Conservation (phyloP, 2,113 vertebrate species). For the Chaetodon trifascialis region DNA sequence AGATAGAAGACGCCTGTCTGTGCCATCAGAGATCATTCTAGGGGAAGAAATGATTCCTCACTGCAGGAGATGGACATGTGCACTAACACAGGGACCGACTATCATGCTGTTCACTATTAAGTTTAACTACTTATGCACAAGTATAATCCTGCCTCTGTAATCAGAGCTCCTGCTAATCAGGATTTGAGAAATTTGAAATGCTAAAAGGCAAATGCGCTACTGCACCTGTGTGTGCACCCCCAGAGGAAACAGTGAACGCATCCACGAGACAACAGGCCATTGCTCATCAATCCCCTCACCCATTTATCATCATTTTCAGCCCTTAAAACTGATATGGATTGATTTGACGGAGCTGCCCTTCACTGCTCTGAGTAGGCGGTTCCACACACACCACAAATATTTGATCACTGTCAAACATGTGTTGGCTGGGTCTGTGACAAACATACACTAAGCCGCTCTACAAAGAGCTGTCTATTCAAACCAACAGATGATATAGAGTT, state of each 20-base stretch:
- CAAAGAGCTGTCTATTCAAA: slow-evolving; percentile 72
- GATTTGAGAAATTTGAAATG: slow-evolving; percentile 51
- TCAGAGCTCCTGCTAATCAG: slow-evolving; percentile 56
- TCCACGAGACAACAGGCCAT: slow-evolving; percentile 43
- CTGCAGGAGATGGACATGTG: slow-evolving; percentile 60
- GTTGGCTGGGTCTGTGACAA: slow-evolving; percentile 69
- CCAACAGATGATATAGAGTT: slow-evolving; percentile 74
- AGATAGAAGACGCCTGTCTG: slow-evolving; percentile 76
- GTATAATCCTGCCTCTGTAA: slow-evolving; percentile 53
- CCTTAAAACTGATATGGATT: slow-evolving; percentile 68
- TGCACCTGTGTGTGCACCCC: slow-evolving; percentile 24
- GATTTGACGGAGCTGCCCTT: slow-evolving; percentile 68
- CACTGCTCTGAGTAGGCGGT: slow-evolving; percentile 67
- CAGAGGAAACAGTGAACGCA: background rate
- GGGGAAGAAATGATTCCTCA: slow-evolving; percentile 59
- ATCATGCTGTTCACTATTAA: slow-evolving; percentile 59
- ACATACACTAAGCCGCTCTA: slow-evolving; percentile 64
- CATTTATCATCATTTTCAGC: slow-evolving; percentile 76
- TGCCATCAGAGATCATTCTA: slow-evolving; percentile 64
- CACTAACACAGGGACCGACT: slow-evolving; percentile 63
- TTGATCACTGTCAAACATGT: slow-evolving; percentile 80
- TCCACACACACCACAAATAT: slow-evolving; percentile 68
- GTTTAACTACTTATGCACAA: slow-evolving; percentile 48
- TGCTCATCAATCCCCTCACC: slow-evolving; percentile 49
- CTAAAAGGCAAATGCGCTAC: slow-evolving; percentile 26